Evolutionary conservation across 2,797 vertebrate genomes (phyloP), one percentile per base, ranked within the genome.

Genomic region (Pteronotus mesoamericanus): DNA sequence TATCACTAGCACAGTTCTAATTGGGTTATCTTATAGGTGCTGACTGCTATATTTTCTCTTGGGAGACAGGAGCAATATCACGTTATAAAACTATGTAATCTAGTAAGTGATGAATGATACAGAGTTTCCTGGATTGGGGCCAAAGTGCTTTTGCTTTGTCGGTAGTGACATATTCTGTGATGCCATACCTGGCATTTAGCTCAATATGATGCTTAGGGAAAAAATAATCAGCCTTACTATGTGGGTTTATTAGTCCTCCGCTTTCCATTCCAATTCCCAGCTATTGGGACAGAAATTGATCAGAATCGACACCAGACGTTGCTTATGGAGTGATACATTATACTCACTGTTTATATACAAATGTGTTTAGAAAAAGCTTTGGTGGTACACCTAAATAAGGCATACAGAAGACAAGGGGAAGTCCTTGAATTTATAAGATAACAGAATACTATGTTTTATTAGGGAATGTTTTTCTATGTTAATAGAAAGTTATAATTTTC

Each of bases 131-230:
- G 55, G 89, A 92, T 46, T 53, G 69, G 77, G 46, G 84, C 39
- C 91, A 97, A 16, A 84, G 42, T 44, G 85, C 39, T 91, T 93
- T 71, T 12, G 34, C 48, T 86, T 80, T 86, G 68, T 93, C 94
- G 48, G 68, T 91, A 78, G 29, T 71, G 82, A 55, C 55, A 96
- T 71, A 53, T 39, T 95, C 83, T 74, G 68, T 59, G 14, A 66
- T 92, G 80, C 42, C 44, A 90, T 74, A 19, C 16, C 7, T 68
- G 29, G 44, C 39, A 96, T 96, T 96, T 95, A 95, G 94, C 72
- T 94, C 95, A 89, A 91, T 86, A 93, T 86, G 68, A 37, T 66
- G 79, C 82, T 84, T 87, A 95, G 53, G 82, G 51, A 66, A 87
- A 94, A 94, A 74, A 94, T 51, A 74, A 90, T 18, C 1, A 80